Conservation (phyloP, 2,113 vertebrate genomes). For the Gobio gobio region DNA sequence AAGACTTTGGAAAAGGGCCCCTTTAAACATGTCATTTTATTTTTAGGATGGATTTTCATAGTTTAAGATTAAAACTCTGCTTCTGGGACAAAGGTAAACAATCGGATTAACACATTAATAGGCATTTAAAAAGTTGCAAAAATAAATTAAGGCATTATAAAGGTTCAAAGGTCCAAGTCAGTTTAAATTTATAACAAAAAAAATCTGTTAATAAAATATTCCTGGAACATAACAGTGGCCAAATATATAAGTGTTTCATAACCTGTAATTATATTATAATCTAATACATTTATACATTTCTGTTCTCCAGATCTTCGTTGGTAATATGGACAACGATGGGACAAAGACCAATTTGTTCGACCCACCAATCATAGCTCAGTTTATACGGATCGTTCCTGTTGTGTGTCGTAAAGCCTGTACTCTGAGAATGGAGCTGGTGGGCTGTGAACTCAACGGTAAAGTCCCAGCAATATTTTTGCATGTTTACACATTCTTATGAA, state of each 20-base stretch:
- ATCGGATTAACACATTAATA: neutral
- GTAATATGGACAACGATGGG: conserved; percentile 83
- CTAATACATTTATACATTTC: neutral
- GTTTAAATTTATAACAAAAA: too few species aligned
- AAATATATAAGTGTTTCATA: too few species aligned
- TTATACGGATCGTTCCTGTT: conserved; percentile 84
- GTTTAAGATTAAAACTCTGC: neutral
- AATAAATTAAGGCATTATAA: too few species aligned
- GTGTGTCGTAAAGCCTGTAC: conserved; percentile 87
- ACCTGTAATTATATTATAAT: too few species aligned
- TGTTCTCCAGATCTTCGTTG: conserved; percentile 81
- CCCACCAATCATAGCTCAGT: conserved; percentile 83
- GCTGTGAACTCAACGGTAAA: conserved; percentile 94
- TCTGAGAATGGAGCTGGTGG: conserved; percentile 92
- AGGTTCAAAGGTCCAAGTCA: too few species aligned
- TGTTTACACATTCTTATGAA: conserved; percentile 24
- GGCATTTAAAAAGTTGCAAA: too few species aligned
- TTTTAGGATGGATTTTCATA: neutral
- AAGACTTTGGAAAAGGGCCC: too few species aligned
- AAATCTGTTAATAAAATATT: too few species aligned
- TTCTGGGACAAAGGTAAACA: neutral
- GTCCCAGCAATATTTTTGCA: neutral
- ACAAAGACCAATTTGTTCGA: conserved; percentile 86
- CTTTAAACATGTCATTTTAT: neutral
- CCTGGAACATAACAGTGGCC: too few species aligned